Evolutionary conservation across 2,113 vertebrate species (phyloP), one percentile per base, ranked within the genome.

Genomic region (Halichoerus grypus): DNA sequence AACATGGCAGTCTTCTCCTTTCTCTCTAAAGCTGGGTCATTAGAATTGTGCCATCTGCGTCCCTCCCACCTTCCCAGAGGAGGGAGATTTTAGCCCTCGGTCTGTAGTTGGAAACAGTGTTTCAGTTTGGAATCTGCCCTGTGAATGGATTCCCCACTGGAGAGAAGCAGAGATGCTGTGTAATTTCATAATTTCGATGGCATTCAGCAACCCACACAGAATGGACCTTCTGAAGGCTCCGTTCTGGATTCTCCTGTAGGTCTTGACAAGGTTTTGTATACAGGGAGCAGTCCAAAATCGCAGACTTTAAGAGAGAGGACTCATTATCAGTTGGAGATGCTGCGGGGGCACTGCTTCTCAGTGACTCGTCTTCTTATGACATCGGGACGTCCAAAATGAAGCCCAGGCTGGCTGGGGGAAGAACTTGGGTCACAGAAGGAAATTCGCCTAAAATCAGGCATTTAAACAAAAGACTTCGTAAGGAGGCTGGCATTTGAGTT

Each of bases 381-480:
- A 24, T 2, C 16, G 24, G 51, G 28, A 33, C 5, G 14, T 65
- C 15, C 8, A 12, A 59, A 69, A 36, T 15, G 15, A 85, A 59
- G 39, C 55, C 39, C 16, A 49, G 61, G 53, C 49, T 57, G 61
- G 53, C 49, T 57, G 0, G 16, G 7, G 24, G 31, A 76, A 31
- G 46, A 46, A 7, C 39, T 69, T 76, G 42, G 12, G n/a, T 67
- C 55, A 67, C 39, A 81, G 69, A 55, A 59, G 22, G 55, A 91
- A 72, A 84, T 79, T 57, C 33, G 2, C 71, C 53, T 86, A 49
- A 81, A 77, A 42, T 55, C 2, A 11, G n/a, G 51, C 57, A 42
- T 96, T 94, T 89, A 82, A 94, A 92, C 28, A 46, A 89, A 61
- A 67, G 26, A 31, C 42, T 71, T 84, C 31, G 6, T 9, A n/a